A percentile compares a stretch with the other conserved stretches of the same genome.
phyloP scores from a whole-genome alignment of 2,113 vertebrate species.

The Neolamprologus ventralis region DNA sequence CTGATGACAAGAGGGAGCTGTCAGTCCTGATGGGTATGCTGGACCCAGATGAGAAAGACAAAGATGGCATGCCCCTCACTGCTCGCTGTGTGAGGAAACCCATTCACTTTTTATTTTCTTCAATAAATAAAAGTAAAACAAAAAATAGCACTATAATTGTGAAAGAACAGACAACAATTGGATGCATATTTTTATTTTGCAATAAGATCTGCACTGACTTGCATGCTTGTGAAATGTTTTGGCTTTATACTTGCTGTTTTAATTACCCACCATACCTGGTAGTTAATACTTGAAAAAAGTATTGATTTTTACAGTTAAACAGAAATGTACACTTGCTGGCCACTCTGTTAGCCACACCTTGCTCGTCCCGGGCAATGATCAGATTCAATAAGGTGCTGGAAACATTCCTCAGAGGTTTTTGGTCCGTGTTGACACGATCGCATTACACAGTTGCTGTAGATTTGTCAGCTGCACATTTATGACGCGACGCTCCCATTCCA shows the following conservation, averaged over 20 bases:
- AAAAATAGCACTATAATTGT: neutral
- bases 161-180: neutral
- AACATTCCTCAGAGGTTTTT: neutral
- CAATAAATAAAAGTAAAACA: neutral
- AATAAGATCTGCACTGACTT: neutral
- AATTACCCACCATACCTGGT: neutral
- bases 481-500: neutral
- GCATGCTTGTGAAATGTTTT: neutral
- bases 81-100: conserved; percentile 82
- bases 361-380: neutral
- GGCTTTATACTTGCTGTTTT: neutral
- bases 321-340: neutral
- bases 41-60: conserved; percentile 88
- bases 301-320: neutral
- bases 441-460: neutral
- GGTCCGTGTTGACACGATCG: neutral
- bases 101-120: neutral
- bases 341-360: neutral
- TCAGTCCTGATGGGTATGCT: conserved; percentile 88
- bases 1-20: conserved; percentile 83
- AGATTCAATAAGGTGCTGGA: neutral
- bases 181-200: neutral
- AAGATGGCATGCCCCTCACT: conserved; percentile 83
- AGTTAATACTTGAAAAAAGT: neutral
- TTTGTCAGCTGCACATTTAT: neutral